Evolutionary conservation across 1,140 invertebrate genomes (phyloP), one percentile per base, ranked within the genome.

Genomic region (Adoxophyes honmai): DNA sequence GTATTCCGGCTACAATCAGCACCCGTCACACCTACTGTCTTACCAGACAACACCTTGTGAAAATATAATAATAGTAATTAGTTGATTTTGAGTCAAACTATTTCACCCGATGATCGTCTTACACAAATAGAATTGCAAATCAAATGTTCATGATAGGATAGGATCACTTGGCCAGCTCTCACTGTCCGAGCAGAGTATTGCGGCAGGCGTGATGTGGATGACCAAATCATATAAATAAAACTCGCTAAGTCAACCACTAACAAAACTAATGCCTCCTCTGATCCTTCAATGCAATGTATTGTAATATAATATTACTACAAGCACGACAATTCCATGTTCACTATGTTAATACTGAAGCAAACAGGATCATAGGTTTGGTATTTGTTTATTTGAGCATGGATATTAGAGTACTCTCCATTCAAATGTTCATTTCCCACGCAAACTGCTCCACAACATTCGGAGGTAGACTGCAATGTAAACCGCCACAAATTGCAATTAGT

Each of bases 1-100:
- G 71, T 85, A 73, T 82, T 78, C 72, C 83, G 74, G 78, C 78
- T 78, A 86, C 71, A 77, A 66, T 75, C 75, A 76, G 78, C 80
- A 73, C 66, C 80, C 71, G 69, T 78, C 82, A 84, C 85, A 86
- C 86, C 83, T 88, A 86, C 83, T 85, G 81, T 86, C 86, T 86
- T 88, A 88, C 81, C 83, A 88, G 86, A 86, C 84, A 87, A 88
- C 79, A 88, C 86, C 86, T 88, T 88, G 81, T 86, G 81, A 86
- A 88, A 86, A 86, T 86, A 88, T 88, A 88, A 88, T 74, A 88
- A 42, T 56, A 48, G 42, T 66, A 81, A 88, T 88, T 88, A 88
- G 86, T 88, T 77, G 81, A 86, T 88, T 86, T 86, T 86, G 73
- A 80, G 80, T 88, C 76, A 82, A 79, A 80, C 78, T 81, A 76